phyloP scores from a whole-genome alignment of 1,140 invertebrate genomes.

The Hylyphantes graminicola region DNA sequence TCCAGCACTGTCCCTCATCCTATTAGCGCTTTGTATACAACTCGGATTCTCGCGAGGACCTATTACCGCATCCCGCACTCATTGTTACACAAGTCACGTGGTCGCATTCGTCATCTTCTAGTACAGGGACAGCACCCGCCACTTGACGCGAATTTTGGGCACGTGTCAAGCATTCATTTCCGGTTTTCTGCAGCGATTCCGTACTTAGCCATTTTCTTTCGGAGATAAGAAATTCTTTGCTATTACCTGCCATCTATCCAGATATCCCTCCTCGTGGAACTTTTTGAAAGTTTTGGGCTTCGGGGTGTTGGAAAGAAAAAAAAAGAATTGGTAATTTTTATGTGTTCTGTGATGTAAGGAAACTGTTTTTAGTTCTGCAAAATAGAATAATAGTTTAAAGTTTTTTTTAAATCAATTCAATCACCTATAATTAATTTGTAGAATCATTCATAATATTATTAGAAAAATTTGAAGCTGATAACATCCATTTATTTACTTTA shows the following conservation, averaged over 20 bases:
- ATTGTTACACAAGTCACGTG: conserved; percentile 51
- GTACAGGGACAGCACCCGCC: not conserved
- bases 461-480: too few relatives aligned
- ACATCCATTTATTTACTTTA: too few relatives aligned
- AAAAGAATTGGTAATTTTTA: too few relatives aligned
- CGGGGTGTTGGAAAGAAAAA: too few relatives aligned
- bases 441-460: too few relatives aligned
- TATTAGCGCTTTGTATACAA: too few relatives aligned
- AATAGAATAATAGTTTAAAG: too few relatives aligned
- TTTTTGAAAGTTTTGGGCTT: conserved; percentile 20
- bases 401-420: too few relatives aligned
- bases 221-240: conserved; percentile 50
- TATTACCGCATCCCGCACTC: conserved; percentile 42
- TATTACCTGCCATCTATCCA: conserved; percentile 13
- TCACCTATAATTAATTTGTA: too few relatives aligned
- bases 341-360: too few relatives aligned
- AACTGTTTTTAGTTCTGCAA: too few relatives aligned
- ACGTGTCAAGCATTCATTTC: conserved; percentile 59
- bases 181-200: conserved; percentile 40
- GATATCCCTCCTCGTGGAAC: conserved; percentile 37
- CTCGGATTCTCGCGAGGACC: conserved; percentile 5
- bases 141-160: conserved; percentile 45
- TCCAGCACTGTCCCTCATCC: too few relatives aligned
- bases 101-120: conserved; percentile 46
- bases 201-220: not conserved